These are phyloP conservation scores for Glaucomys volans DNA, from an alignment of 2,113 vertebrate genomes.

Conservation along the genomic window DNA sequence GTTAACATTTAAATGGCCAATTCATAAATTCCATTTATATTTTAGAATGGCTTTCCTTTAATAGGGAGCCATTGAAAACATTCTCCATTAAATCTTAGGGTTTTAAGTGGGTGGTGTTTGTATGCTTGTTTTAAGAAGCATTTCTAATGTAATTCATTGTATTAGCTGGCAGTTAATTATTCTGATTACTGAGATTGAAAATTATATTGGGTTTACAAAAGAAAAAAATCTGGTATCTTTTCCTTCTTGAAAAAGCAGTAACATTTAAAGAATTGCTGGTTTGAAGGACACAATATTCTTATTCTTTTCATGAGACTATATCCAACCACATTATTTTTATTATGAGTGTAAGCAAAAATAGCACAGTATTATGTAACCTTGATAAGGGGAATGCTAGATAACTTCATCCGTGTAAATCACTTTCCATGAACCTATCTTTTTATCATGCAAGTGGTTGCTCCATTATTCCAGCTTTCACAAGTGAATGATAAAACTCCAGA, in stretches of 20 bases:
- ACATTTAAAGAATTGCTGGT: background rate
- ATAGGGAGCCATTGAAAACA: background rate
- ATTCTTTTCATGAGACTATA: conserved; percentile 8
- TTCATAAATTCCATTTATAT: background rate
- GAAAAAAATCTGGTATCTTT: background rate
- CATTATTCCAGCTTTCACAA: background rate
- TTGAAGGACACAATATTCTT: background rate
- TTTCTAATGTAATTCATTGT: background rate
- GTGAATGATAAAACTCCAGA: background rate
- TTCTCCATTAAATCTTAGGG: background rate
- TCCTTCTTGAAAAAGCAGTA: conserved; percentile 35
- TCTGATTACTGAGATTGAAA: background rate
- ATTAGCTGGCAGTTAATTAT: background rate
- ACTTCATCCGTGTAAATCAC: background rate
- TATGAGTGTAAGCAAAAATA: background rate
- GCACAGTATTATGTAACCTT: background rate
- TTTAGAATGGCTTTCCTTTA: conserved; percentile 11
- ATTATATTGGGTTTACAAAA: background rate
- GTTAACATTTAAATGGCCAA: background rate
- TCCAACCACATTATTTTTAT: background rate
- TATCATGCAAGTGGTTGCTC: background rate
- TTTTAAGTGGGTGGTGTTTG: background rate
- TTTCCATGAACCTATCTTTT: conserved; percentile 1
- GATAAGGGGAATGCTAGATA: background rate
- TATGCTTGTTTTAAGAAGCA: background rate